Conservation (phyloP, 2,797 vertebrate species). For the Hoplostethus mediterraneus region DNA sequence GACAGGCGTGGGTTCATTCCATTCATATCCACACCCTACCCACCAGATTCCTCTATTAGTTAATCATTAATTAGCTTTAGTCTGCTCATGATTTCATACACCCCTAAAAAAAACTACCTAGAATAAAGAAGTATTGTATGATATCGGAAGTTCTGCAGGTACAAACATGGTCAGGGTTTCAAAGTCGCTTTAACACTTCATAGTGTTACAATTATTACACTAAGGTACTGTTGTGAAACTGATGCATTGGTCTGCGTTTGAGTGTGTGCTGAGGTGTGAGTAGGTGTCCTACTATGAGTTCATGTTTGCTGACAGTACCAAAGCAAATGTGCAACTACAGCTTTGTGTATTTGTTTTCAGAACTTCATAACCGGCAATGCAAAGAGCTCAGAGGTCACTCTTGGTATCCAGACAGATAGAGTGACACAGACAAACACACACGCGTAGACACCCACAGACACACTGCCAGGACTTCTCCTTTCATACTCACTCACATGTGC, state of each 20-base stretch:
- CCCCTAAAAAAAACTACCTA: constrained; percentile 36
- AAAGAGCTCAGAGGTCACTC: background rate
- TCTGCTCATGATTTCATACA: constrained; percentile 28
- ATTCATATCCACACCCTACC: constrained; percentile 26
- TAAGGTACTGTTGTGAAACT: background rate
- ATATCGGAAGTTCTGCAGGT: constrained; percentile 12
- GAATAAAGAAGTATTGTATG: constrained; percentile 26
- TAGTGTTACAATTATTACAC: background rate
- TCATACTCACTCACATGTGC: constrained; percentile 47
- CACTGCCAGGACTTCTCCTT: constrained; percentile 19
- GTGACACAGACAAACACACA: background rate
- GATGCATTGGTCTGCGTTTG: background rate
- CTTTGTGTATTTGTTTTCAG: background rate
- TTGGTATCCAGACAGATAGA: constrained; percentile 17
- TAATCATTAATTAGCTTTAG: constrained; percentile 67
- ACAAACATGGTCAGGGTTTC: background rate
- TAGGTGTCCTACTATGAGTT: background rate
- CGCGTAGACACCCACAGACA: constrained; percentile 17
- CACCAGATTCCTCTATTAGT: constrained; percentile 30
- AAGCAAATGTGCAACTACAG: background rate
- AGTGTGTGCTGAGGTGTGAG: background rate
- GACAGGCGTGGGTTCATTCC: background rate
- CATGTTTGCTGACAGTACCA: background rate
- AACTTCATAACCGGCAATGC: background rate
- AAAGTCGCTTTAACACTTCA: background rate